Evolutionary conservation across 1,140 invertebrate species (phyloP).

Genomic region (Meloidogyne exigua): DNA sequence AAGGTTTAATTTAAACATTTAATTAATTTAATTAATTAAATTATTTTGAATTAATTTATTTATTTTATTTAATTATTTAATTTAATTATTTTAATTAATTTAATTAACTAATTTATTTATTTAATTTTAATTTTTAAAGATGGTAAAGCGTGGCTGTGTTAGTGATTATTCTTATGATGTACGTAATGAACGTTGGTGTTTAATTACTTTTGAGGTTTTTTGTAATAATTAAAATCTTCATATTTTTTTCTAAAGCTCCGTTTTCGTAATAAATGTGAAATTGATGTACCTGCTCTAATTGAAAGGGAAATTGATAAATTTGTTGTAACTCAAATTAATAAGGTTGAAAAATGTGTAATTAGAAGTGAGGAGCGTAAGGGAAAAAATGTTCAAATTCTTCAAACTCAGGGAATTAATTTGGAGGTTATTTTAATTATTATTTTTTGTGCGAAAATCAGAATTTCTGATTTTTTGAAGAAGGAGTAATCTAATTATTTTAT

Average conservation of each 20-base stretch:
- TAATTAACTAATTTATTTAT: too few species aligned
- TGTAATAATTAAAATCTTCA: neutral
- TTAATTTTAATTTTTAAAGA: conserved; percentile 36
- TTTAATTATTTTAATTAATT: too few species aligned
- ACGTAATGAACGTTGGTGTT: conserved; percentile 74
- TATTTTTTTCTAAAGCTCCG: conserved; percentile 64
- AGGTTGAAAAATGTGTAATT: conserved; percentile 79
- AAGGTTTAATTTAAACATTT: too few species aligned
- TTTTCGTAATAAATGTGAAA: conserved; percentile 58
- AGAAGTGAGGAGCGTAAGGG: conserved; percentile 62
- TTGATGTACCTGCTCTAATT: conserved; percentile 68
- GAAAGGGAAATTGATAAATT: conserved; percentile 74
- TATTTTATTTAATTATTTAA: too few species aligned
- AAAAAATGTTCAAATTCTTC: conserved; percentile 70
- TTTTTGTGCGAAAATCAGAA: neutral
- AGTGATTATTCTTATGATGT: conserved; percentile 77
- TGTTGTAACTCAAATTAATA: conserved; percentile 77
- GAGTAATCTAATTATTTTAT: too few species aligned
- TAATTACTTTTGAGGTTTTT: conserved; percentile 71
- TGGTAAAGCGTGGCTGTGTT: conserved; percentile 25
- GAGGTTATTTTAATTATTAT: conserved; percentile 66
- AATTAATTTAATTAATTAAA: too few species aligned
- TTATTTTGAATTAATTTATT: neutral
- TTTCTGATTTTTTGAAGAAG: too few species aligned
- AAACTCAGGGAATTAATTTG: conserved; percentile 93